phyloP scores from a whole-genome alignment of 2,113 vertebrate species.

The Ia io region DNA sequence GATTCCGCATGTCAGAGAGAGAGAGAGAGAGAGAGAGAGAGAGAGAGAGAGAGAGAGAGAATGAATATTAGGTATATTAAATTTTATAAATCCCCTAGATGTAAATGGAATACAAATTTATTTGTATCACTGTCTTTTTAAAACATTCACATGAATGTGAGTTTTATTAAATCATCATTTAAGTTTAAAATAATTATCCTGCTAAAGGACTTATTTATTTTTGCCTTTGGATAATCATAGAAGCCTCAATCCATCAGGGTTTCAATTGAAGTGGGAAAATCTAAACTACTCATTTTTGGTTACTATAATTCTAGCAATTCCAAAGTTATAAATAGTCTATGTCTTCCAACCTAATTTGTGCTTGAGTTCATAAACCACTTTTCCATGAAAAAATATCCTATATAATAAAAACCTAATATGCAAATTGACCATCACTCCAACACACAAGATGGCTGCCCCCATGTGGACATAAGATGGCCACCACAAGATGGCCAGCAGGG shows the following conservation, averaged over 20 bases:
- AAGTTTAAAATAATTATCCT: neutral
- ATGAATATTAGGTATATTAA: neutral
- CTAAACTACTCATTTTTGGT: neutral
- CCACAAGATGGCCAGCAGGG: too few relatives aligned
- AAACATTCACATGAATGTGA: neutral
- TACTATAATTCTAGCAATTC: neutral
- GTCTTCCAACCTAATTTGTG: neutral
- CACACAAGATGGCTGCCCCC: too few relatives aligned
- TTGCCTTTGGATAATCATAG: neutral
- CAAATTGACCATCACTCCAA: too few relatives aligned
- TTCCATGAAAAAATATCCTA: neutral
- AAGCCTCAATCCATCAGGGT: neutral
- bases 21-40: neutral
- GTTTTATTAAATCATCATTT: neutral
- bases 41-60: neutral
- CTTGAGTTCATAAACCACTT: neutral
- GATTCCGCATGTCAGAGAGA: neutral
- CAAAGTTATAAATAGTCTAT: neutral
- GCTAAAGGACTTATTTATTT: neutral
- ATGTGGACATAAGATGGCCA: too few relatives aligned
- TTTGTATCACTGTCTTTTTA: neutral
- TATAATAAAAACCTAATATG: too few relatives aligned
- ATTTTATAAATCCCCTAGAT: neutral
- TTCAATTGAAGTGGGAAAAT: constrained; percentile 13
- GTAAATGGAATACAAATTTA: neutral